Conservation (phyloP, 2,888 invertebrate species). For the Caenorhabditis becei region DNA sequence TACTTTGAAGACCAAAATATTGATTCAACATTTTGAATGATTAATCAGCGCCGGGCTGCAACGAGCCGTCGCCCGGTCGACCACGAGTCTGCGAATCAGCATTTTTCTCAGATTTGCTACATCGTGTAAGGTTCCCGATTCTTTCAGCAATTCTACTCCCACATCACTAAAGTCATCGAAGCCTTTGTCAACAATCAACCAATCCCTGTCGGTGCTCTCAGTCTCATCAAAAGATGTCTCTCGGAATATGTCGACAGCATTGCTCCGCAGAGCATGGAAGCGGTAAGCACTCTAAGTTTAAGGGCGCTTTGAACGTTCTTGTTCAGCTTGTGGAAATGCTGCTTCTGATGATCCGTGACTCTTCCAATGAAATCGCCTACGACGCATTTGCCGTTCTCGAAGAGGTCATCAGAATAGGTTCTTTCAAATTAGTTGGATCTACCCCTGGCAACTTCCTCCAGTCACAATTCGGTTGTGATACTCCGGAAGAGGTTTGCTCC, state of each 20-base stretch:
- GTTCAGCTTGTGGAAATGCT: slow-evolving; percentile 47
- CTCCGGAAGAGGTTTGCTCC: slow-evolving; percentile 31
- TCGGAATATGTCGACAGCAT: neutral
- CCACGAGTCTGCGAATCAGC: too few relatives aligned
- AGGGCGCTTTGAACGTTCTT: neutral
- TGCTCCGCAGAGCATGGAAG: slow-evolving; percentile 19
- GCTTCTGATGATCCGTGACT: slow-evolving; percentile 38
- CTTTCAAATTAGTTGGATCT: neutral
- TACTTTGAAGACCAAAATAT: neutral
- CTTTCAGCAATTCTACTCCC: slow-evolving; percentile 35
- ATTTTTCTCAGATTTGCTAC: too few relatives aligned
- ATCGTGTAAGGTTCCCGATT: too few relatives aligned
- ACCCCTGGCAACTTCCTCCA: slow-evolving; percentile 11
- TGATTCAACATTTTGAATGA: too few relatives aligned
- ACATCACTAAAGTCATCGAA: slow-evolving; percentile 37
- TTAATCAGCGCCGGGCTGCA: too few relatives aligned
- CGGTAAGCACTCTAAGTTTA: slow-evolving; percentile 21
- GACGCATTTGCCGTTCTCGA: slow-evolving; percentile 45
- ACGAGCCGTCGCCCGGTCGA: too few relatives aligned
- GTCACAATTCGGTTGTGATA: neutral
- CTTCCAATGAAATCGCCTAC: slow-evolving; percentile 50
- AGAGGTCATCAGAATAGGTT: slow-evolving; percentile 18
- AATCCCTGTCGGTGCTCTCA: slow-evolving; percentile 36
- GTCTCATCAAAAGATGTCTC: slow-evolving; percentile 37
- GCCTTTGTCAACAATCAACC: slow-evolving; percentile 20